Conservation (phyloP, 2,797 vertebrate genomes). For the Micrastur ruficollis region DNA sequence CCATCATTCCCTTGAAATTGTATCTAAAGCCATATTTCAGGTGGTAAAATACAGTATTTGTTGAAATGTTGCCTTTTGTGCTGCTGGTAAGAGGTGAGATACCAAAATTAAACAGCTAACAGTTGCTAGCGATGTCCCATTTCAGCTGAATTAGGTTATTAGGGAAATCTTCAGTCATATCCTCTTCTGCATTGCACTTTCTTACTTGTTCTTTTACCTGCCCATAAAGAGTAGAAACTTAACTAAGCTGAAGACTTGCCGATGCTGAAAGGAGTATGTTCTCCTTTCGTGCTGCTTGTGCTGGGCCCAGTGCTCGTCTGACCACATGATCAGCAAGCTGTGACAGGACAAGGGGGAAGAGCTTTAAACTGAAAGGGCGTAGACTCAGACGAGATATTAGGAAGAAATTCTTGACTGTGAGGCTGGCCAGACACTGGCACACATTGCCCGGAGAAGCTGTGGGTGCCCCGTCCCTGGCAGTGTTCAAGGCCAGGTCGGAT, state of each 20-base stretch:
- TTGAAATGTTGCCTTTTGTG: not conserved
- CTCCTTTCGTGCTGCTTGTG: not conserved
- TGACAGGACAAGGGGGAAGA: no score
- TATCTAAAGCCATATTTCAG: not conserved
- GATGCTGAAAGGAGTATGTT: not conserved
- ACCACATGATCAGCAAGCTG: not conserved
- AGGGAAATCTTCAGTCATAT: not conserved
- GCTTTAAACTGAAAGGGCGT: no score
- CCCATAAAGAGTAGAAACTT: not conserved
- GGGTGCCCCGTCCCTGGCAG: no score
- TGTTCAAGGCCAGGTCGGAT: no score
- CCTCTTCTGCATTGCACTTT: not conserved
- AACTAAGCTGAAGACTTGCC: not conserved
- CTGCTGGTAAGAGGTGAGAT: not conserved
- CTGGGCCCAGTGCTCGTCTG: not conserved
- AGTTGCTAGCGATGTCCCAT: not conserved
- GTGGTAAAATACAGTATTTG: not conserved
- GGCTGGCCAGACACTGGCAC: no score
- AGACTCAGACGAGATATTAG: no score
- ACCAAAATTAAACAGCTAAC: not conserved
- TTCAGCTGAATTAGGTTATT: not conserved
- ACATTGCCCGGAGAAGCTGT: no score
- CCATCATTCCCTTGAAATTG: not conserved
- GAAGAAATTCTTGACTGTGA: no score
- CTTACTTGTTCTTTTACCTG: not conserved